Conservation (phyloP, 2,797 vertebrate species). For the Gymnodraco acuticeps region DNA sequence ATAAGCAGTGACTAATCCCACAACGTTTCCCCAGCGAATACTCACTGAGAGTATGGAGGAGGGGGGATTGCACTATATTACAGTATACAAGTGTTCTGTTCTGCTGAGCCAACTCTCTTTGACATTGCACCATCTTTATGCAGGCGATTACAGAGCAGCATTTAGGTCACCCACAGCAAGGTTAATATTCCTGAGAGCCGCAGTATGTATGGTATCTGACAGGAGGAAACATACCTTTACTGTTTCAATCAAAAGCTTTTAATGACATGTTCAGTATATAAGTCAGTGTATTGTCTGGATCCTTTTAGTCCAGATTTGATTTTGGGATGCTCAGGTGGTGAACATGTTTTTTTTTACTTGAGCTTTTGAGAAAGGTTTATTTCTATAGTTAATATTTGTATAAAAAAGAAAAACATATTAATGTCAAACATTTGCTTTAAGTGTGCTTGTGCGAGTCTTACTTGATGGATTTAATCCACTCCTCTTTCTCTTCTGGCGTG, state of each 20-base stretch:
- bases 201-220: neutral
- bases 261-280: neutral
- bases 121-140: constrained; percentile 70
- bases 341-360: neutral
- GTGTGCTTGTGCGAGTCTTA: constrained; percentile 74
- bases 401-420: neutral
- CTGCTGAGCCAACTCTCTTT: constrained; percentile 74
- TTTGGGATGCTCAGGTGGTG: too few species aligned
- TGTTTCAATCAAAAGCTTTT: constrained; percentile 1
- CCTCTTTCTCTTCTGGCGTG: constrained; percentile 96
- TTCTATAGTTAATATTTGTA: neutral
- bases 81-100: constrained; percentile 55
- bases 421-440: neutral
- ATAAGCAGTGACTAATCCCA: constrained; percentile 68
- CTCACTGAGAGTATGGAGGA: constrained; percentile 42
- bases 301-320: neutral
- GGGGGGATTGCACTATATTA: constrained; percentile 51
- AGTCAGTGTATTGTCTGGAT: too few species aligned
- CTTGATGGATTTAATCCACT: constrained; percentile 99
- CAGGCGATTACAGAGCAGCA: constrained; percentile 53
- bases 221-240: neutral
- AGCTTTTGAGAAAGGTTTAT: neutral
- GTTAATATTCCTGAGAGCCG: constrained; percentile 27
- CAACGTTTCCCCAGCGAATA: constrained; percentile 61
- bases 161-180: constrained; percentile 56